Evolutionary conservation across 2,113 vertebrate genomes (phyloP), one percentile per base, ranked within the genome.

Genomic region (Stictonetta naevosa): DNA sequence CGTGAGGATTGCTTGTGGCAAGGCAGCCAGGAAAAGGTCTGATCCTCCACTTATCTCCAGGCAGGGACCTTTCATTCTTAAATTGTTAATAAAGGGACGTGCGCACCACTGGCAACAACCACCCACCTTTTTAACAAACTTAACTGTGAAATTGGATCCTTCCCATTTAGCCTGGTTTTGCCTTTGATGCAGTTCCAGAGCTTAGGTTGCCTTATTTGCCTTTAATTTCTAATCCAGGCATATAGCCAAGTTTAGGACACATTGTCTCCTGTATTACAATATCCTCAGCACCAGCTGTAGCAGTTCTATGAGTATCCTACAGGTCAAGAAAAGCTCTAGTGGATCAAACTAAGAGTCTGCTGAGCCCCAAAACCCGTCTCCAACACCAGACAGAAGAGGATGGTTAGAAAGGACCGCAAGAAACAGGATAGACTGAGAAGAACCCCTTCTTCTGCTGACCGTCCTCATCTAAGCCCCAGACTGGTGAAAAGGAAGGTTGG

Each of bases 121-220:
- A 91, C 92, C 96, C 96, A 97, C 93, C 89, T 95, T 31, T 95
- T 97, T 95, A 96, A 94, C 92, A 93, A 96, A 94, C 86, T 59
- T 59, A 87, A 89, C 83, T 96, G 93, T 93, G 95, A 97, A 96
- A 97, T 94, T 93, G 96, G 93, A 96, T 93, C 95, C 96, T 96
- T 94, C 93, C 92, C 92, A 46, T 92, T 89, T 71, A 93, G 88
- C 81, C 86, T 80, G 92, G 71, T 4, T 96, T 93, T 85, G 91
- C 92, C 93, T 96, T 96, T 96, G 95, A 95, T 90, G 92, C 93
- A 91, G 92, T 94, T 95, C 96, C 96, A 95, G 92, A 62, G 44
- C 52, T 95, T 94, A 92, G 95, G 88, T 83, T 96, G 91, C 80
- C 92, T 95, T 93, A 94, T 94, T 97, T 94, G 92, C 95, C 74